A percentile compares a stretch with the other conserved stretches of the same genome.
Conservation (phyloP, 2,888 invertebrate species). For the Xylota segnis region DNA sequence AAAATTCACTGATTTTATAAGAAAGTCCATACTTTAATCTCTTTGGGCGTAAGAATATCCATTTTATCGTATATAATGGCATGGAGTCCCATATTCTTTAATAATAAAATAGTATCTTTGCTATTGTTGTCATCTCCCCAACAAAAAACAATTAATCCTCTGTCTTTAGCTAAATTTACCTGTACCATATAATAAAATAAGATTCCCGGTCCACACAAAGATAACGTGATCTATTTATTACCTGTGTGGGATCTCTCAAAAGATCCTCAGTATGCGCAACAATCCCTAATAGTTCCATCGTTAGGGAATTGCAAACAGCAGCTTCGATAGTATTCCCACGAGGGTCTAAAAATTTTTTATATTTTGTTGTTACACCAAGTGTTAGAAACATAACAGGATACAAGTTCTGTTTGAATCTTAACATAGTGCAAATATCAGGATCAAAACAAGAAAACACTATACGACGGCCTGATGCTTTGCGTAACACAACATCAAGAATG, state of each 20-base stretch:
- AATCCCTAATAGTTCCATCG: constrained; percentile 94
- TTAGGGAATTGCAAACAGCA: constrained; percentile 93
- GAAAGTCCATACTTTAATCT: constrained; percentile 80
- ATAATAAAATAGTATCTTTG: constrained; percentile 91
- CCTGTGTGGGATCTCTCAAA: constrained; percentile 92
- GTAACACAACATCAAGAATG: constrained; percentile 92
- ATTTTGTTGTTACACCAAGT: constrained; percentile 89
- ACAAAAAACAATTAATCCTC: constrained; percentile 95
- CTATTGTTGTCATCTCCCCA: constrained; percentile 99
- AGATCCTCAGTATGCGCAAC: constrained; percentile 97
- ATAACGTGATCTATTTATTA: constrained; percentile 80
- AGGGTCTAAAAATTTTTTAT: constrained; percentile 93
- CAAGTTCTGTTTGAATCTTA: constrained; percentile 97
- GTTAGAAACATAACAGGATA: constrained; percentile 98
- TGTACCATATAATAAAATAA: constrained; percentile 79
- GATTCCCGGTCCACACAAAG: neutral
- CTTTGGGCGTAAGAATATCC: constrained; percentile 85
- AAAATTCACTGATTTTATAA: neutral
- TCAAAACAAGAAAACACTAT: constrained; percentile 98
- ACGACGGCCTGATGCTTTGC: constrained; percentile 91
- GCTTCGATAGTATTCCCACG: constrained; percentile 92
- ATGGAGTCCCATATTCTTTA: constrained; percentile 96
- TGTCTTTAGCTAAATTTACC: constrained; percentile 91
- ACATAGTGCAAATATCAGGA: constrained; percentile 97
- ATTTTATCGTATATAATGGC: constrained; percentile 98